Percentiles rank a stretch among this genome's conserved stretches.
These are phyloP conservation scores for Axis porcinus DNA, from an alignment of 2,113 vertebrate genomes.

Conservation along the genomic window DNA sequence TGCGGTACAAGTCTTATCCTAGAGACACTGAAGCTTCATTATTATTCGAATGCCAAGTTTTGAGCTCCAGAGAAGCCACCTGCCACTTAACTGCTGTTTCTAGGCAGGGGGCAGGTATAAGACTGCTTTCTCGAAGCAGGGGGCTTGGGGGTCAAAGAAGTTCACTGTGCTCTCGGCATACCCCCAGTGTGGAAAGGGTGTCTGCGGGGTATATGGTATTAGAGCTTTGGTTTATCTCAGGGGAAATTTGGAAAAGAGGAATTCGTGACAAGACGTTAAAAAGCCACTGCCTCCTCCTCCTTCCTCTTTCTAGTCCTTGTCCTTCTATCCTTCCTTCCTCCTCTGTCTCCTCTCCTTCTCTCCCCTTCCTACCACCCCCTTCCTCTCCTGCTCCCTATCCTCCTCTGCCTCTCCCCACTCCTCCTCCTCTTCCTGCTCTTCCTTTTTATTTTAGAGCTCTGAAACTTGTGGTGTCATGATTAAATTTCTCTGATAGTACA, in stretches of 20 bases:
- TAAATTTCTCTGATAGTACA: background rate
- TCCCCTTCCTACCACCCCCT: accelerated
- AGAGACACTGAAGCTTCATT: background rate
- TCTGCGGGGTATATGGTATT: background rate
- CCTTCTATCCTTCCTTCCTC: background rate
- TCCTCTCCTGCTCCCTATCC: accelerated
- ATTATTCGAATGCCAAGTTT: slow-evolving; percentile 38
- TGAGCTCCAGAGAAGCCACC: background rate
- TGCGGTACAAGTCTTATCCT: background rate
- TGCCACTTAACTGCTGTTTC: background rate
- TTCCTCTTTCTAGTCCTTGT: too few species aligned
- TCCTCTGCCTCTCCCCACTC: background rate
- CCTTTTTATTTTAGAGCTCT: background rate
- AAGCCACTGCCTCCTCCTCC: background rate
- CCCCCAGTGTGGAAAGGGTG: background rate
- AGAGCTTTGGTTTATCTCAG: background rate
- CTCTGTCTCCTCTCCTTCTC: too few species aligned
- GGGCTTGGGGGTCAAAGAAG: background rate
- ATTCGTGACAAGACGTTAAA: background rate
- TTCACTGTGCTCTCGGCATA: background rate
- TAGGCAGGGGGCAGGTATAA: background rate
- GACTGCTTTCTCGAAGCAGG: background rate
- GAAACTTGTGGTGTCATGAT: background rate
- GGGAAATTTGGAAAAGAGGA: background rate
- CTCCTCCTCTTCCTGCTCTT: accelerated